Base-by-base conservation (phyloP, 1,140 invertebrate species). In the Tetraneura akinire region DNA sequence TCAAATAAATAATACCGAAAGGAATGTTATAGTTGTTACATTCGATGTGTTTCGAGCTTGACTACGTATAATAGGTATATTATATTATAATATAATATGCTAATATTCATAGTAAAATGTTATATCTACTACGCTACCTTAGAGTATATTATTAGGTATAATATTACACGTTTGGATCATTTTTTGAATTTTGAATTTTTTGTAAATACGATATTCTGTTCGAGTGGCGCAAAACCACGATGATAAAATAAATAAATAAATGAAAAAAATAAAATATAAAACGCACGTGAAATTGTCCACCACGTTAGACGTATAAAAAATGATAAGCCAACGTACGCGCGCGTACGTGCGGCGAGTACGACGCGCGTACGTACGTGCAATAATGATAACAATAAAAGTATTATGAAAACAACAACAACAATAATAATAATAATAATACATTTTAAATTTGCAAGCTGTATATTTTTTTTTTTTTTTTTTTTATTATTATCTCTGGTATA, bases 351-450 rank as follows among this genome's bases (percentile, higher is more conserved):
- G 62, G 62, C 62, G 23, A 37, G 18, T 66, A 68, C 64, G 37
- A 68, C 13, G 37, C 64, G 64, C 64, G 42, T 68, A 68, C 66
- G 66, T 26, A 68, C 66, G 66, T 68, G 66, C 66, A 68, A 47
- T 68, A 68, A 68, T 23, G 45, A 68, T 66, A 66, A 66, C 21
- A 66, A 66, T 66, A 68, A 66, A 68, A 47, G 47, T 26, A 47
- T 47, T 47, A 26, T 47, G n/a, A 68, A 68, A 23, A 68, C 66
- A 68, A 68, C 21, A 45, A 68, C 64, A 68, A 47, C 64, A 68
- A 68, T 37, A 68, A 60, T 60, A 57, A 57, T 57, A 57, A 57
- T 57, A 60, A 60, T 60, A 60, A 60, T 60, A 18, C n/a, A 26
- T 47, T 47, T 11, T 68, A 68, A 68, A 68, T 68, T 68, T 47